Conservation (phyloP, 2,797 vertebrate genomes). For the Hirundo rustica region DNA sequence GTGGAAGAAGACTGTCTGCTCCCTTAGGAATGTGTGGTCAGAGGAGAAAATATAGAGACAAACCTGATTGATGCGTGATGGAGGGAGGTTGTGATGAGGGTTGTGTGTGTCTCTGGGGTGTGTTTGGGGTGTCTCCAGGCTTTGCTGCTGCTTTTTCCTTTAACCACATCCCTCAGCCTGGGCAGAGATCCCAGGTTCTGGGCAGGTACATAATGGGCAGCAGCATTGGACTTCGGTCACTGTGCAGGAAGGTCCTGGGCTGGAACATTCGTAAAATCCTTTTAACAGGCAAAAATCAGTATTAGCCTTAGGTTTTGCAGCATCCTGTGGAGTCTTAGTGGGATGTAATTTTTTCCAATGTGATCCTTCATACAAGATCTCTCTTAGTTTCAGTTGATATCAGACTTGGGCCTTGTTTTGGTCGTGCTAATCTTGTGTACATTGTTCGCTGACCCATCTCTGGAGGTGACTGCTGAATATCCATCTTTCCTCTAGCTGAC, state of each 20-base stretch:
- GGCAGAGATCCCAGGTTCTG: not conserved
- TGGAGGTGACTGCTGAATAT: not conserved
- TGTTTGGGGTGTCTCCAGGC: not conserved
- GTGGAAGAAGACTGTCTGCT: not conserved
- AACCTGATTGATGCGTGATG: not conserved
- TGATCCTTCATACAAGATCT: not conserved
- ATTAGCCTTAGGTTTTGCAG: not conserved
- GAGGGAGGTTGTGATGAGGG: not conserved
- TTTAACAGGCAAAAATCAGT: not conserved
- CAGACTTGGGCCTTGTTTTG: not conserved
- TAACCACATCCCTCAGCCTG: not conserved
- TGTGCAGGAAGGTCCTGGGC: not conserved
- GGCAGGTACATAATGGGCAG: not conserved
- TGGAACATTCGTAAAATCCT: not conserved
- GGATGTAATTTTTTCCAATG: not conserved
- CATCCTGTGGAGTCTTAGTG: not conserved
- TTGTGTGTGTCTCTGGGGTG: not conserved
- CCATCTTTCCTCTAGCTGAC: not conserved
- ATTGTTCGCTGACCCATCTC: not conserved
- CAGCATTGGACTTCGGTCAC: not conserved
- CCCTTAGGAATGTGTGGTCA: not conserved
- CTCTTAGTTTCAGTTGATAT: not conserved
- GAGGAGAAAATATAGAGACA: rapidly evolving
- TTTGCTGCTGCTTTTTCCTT: not conserved
- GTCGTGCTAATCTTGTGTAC: not conserved